A percentile compares a stretch with the other conserved stretches of the same genome.
phyloP scores from a whole-genome alignment of 1,140 invertebrate species.

The Drosophila miranda region DNA sequence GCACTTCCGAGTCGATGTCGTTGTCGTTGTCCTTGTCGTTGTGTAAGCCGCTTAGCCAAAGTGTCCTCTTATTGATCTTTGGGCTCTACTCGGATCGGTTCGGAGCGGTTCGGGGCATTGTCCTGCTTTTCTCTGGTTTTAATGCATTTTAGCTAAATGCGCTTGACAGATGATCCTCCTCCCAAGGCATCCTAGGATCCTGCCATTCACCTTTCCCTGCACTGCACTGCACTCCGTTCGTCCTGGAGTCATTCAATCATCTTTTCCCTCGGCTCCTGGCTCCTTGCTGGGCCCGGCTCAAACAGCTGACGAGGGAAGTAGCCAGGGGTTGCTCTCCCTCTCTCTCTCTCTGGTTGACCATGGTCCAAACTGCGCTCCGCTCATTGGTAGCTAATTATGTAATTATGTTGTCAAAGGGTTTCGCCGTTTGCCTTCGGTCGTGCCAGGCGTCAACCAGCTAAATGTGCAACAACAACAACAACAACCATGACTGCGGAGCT shows the following conservation, averaged over 20 bases:
- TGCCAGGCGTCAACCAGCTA: conserved; percentile 61
- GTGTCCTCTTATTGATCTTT: conserved; percentile 58
- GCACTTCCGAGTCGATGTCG: conserved; percentile 69
- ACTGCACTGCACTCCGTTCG: too few species aligned
- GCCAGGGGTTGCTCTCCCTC: neutral
- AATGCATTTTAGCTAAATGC: conserved; percentile 74
- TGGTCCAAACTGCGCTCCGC: conserved; percentile 6
- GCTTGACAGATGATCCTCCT: conserved; percentile 72
- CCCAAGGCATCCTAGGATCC: conserved; percentile 18
- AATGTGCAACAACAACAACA: conserved; percentile 35
- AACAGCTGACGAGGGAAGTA: conserved; percentile 19
- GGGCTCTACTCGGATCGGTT: conserved; percentile 2
- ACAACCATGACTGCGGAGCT: conserved; percentile 33
- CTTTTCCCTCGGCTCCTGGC: neutral
- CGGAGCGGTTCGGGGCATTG: conserved; percentile 20
- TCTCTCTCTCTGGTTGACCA: neutral
- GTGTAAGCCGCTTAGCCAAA: conserved; percentile 72
- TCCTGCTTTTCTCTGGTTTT: conserved; percentile 50
- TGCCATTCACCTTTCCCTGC: too few species aligned
- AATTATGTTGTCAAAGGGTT: conserved; percentile 70
- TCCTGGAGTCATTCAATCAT: conserved; percentile 41
- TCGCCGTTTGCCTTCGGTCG: conserved; percentile 23
- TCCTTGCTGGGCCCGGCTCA: neutral
- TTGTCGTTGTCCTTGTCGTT: conserved; percentile 16
- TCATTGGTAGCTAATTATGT: conserved; percentile 71